Base-by-base conservation (phyloP, 2,797 vertebrate genomes). In the Hyperoplus lanceolatus region DNA sequence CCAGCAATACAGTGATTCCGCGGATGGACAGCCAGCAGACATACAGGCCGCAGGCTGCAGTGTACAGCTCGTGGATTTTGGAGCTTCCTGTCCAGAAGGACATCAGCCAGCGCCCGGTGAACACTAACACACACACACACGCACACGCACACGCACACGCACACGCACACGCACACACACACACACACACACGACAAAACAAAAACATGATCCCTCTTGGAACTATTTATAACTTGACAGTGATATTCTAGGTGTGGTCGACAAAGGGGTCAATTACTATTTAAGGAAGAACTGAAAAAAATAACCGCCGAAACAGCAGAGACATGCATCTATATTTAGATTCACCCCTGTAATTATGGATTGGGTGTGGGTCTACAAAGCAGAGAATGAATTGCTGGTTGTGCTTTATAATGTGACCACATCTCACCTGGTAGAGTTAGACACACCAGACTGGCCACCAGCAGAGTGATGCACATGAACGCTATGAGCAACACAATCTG, bases 81-180 rank as follows among this genome's bases (percentile, higher is more conserved):
- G 98, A 97, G 84, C 94, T 97, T 75, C 98, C 98, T 6, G 97
- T 99, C 98, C 98, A 99, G 94, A 99, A 99, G 1, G 98, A 99
- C 98, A 99, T 99, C 75, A 99, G 86, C 97, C 97, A 99, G 67
- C 98, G 98, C n/a, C 98, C 98, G n/a, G 97, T 97, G 64, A 98
- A 99, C 59, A 99, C 98, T 99, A 93, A 78, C 94, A 82, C 53
- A 80, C 42, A 77, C 18, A 65, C 0, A 21, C 0, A n/a, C n/a
- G n/a, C n/a, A n/a, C n/a, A n/a, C n/a, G n/a, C n/a, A 21, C 21
- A 21, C 21, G 2, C 21, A 21, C 21, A 21, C 21, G 2, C 21
- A 99, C 59, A 99, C 98, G 99, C 93, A 78, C 94, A 82, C 53
- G 79, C 42, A 77, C 18, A 65, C 29, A 99, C 59, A 99, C 98